Evolutionary conservation across 2,113 vertebrate species (phyloP).

Genomic region (Cyrtonyx montezumae): DNA sequence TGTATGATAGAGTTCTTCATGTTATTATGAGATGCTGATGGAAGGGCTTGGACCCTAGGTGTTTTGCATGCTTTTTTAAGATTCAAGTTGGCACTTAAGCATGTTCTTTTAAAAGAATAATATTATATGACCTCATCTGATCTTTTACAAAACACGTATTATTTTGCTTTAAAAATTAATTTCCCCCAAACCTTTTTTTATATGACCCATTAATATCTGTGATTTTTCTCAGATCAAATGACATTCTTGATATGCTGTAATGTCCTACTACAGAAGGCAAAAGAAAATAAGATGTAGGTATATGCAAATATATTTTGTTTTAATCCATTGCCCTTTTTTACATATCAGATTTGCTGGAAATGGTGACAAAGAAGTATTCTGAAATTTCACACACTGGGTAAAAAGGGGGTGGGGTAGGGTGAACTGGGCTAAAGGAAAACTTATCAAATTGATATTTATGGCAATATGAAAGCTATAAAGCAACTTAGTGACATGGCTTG

Average conservation of each 20-base stretch:
- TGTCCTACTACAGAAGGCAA: conserved; percentile 35
- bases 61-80: conserved; percentile 68
- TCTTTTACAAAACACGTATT: conserved; percentile 73
- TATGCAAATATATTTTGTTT: conserved; percentile 68
- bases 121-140: conserved; percentile 72
- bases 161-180: conserved; percentile 46
- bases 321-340: conserved; percentile 13
- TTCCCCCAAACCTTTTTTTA: background rate
- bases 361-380: conserved; percentile 61
- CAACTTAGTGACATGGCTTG: conserved; percentile 71
- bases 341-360: conserved; percentile 57
- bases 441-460: conserved; percentile 64
- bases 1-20: conserved; percentile 67
- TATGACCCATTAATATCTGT: conserved; percentile 61
- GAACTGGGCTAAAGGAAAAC: conserved; percentile 45
- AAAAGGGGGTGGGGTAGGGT: conserved; percentile 4
- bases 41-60: conserved; percentile 52
- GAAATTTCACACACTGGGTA: conserved; percentile 50
- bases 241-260: conserved; percentile 51
- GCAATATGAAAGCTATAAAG: conserved; percentile 72
- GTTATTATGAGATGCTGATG: conserved; percentile 48
- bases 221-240: conserved; percentile 57
- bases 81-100: conserved; percentile 72
- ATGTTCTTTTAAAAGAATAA: conserved; percentile 69
- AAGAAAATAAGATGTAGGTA: background rate